Evolutionary conservation across 1,140 invertebrate species (phyloP).

Genomic region (Helicoverpa zea): DNA sequence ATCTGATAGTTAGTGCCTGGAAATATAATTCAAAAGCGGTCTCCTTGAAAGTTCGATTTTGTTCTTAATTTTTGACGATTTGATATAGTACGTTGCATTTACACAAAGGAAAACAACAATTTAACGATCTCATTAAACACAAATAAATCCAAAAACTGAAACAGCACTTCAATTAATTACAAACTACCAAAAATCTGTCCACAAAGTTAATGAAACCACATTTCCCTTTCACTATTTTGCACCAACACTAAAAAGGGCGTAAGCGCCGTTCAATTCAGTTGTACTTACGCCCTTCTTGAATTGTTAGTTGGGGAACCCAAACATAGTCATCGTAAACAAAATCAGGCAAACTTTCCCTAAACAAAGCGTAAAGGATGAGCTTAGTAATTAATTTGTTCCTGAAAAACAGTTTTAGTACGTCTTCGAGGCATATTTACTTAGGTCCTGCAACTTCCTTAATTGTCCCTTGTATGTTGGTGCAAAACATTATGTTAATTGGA

Average conservation of each 20-base stretch:
- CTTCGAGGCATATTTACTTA: constrained; percentile 63
- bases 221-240: constrained; percentile 15
- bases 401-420: constrained; percentile 43
- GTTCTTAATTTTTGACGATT: no score
- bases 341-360: constrained; percentile 38
- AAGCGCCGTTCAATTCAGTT: no score
- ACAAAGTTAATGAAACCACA: constrained; percentile 25
- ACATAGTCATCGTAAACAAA: constrained; percentile 47
- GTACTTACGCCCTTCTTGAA: no score
- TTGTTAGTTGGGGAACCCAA: constrained; percentile 3
- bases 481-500: constrained; percentile 52
- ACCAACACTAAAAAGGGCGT: no score
- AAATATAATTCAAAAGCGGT: no score
- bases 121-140: background rate
- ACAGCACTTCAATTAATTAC: constrained; percentile 21
- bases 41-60: no score
- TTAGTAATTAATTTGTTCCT: constrained; percentile 49
- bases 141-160: background rate
- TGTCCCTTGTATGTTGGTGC: constrained; percentile 36
- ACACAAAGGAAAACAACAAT: no score
- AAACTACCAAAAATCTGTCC: constrained; percentile 22
- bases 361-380: constrained; percentile 47
- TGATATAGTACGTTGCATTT: no score
- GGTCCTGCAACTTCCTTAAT: constrained; percentile 54
- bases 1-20: no score